phyloP scores from a whole-genome alignment of 2,113 vertebrate species.

The Planiliza haematocheilus region DNA sequence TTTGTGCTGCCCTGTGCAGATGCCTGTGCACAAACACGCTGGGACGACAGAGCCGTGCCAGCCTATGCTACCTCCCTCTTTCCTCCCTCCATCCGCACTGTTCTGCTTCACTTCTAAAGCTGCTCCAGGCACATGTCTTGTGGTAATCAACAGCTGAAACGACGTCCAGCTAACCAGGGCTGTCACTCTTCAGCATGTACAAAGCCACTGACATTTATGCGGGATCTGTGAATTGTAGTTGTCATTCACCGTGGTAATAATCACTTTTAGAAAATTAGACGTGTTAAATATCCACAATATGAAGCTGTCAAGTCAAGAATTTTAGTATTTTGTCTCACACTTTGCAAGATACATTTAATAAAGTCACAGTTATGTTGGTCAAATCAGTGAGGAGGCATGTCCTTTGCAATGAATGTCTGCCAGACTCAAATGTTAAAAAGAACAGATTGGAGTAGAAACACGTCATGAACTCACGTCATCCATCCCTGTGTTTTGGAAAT shows the following conservation, averaged over 20 bases:
- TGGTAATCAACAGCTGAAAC: constrained; percentile 8
- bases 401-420: neutral
- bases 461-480: neutral
- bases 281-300: neutral
- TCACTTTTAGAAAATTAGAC: neutral
- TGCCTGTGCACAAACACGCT: constrained; percentile 70
- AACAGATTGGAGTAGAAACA: neutral
- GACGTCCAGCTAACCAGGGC: neutral
- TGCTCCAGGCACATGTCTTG: neutral
- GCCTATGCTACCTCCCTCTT: constrained; percentile 58
- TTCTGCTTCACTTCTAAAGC: constrained; percentile 33
- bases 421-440: neutral
- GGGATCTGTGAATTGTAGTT: neutral
- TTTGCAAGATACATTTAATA: neutral
- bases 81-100: constrained; percentile 24
- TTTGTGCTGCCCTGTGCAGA: constrained; percentile 73
- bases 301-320: neutral
- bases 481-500: neutral
- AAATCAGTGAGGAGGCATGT: neutral
- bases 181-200: neutral
- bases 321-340: neutral
- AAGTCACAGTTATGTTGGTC: neutral
- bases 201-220: neutral
- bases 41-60: constrained; percentile 67
- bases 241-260: neutral